These are phyloP conservation scores for Miltochrista miniata DNA, from an alignment of 2,888 invertebrate species.

Conservation along the genomic window DNA sequence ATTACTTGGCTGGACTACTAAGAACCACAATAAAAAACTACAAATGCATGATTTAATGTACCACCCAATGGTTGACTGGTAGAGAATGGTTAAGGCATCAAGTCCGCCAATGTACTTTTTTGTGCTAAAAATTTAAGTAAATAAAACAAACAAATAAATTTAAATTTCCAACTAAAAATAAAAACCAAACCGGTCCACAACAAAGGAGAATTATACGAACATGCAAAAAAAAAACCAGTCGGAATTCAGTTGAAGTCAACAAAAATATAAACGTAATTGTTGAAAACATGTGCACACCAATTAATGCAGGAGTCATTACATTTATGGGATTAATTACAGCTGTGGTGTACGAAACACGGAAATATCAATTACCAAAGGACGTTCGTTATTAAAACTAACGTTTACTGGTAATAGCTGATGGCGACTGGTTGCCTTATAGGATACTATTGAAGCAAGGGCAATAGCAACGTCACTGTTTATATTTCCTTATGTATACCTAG, in stretches of 20 bases:
- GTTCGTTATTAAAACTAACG: constrained; percentile 36
- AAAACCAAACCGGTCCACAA: no score
- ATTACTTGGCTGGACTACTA: no score
- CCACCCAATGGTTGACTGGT: no score
- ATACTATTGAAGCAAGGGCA: neutral
- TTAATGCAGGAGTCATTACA: constrained; percentile 37
- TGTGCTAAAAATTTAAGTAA: no score
- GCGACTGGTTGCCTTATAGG: constrained; percentile 27
- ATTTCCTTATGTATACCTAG: neutral
- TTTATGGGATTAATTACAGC: constrained; percentile 40
- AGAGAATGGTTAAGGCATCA: no score
- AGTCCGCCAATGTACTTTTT: no score
- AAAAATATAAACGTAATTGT: constrained; percentile 22
- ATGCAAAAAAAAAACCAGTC: no score
- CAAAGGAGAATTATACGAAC: no score
- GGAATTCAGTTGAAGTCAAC: neutral
- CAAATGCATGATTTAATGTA: no score
- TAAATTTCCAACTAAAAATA: no score
- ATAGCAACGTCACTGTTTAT: neutral
- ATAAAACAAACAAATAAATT: no score
- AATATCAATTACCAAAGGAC: constrained; percentile 54
- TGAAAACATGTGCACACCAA: constrained; percentile 48
- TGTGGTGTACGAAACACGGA: constrained; percentile 48
- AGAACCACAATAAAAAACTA: no score
- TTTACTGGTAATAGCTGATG: constrained; percentile 43